phyloP scores from a whole-genome alignment of 2,888 invertebrate genomes.

The Thymelicus acteon region DNA sequence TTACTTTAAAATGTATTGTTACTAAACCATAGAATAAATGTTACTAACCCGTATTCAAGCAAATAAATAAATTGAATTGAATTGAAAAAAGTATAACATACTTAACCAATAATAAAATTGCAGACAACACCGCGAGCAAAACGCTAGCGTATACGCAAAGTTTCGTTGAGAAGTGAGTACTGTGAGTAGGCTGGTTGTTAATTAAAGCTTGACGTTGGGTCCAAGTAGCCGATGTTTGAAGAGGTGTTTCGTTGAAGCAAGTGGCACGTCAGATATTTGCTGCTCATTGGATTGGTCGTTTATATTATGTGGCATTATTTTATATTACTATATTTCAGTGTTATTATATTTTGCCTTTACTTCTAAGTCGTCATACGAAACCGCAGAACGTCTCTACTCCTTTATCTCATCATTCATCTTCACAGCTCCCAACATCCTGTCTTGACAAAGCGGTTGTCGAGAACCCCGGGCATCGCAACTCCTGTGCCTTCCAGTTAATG shows the following conservation, averaged over 20 bases:
- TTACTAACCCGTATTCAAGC: too few species aligned
- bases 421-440: constrained; percentile 21
- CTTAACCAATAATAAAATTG: constrained; percentile 6
- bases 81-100: too few species aligned
- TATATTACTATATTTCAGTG: too few species aligned
- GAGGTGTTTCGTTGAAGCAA: constrained; percentile 26
- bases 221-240: constrained; percentile 16
- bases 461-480: constrained; percentile 57
- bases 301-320: too few species aligned
- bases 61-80: too few species aligned
- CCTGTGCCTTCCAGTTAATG: constrained; percentile 75
- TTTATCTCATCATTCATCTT: constrained; percentile 26
- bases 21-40: too few species aligned
- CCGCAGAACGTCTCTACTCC: constrained; percentile 7
- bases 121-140: neutral
- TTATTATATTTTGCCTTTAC: too few species aligned
- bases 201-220: constrained; percentile 24
- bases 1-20: too few species aligned
- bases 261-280: constrained; percentile 14
- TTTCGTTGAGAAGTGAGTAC: neutral
- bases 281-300: neutral
- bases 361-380: constrained; percentile 8
- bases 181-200: constrained; percentile 29
- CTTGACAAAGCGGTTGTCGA: constrained; percentile 55
- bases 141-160: neutral